Conservation (phyloP, 35 echinoderm and acorn worm genomes). For the Anneissia japonica region DNA sequence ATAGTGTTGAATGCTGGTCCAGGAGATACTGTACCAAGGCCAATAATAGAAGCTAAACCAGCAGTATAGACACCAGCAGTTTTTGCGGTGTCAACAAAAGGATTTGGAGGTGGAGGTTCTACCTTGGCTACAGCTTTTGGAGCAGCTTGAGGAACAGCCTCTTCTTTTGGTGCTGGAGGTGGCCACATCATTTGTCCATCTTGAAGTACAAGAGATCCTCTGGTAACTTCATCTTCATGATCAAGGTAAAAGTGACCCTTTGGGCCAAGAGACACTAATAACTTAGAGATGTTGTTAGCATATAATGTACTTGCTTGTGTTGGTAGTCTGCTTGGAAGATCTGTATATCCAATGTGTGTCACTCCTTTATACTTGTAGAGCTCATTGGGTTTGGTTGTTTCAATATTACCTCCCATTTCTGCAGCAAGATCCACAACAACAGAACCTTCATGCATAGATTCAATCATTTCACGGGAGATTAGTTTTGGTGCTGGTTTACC, state of each 20-base stretch:
- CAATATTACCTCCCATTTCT: constrained; percentile 94
- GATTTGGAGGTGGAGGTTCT: constrained; percentile 37
- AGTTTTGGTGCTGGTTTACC: constrained; percentile 89
- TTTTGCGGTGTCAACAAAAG: constrained; percentile 58
- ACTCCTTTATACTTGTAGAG: constrained; percentile 88
- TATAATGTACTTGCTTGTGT: constrained; percentile 96
- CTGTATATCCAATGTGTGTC: constrained; percentile 85
- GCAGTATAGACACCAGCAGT: constrained; percentile 64
- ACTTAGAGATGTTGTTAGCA: constrained; percentile 96
- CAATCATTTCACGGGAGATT: constrained; percentile 93
- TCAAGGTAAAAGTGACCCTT: constrained; percentile 90
- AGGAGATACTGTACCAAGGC: constrained; percentile 75
- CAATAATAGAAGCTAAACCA: constrained; percentile 60
- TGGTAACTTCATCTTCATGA: constrained; percentile 89
- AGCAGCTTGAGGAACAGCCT: constrained; percentile 33
- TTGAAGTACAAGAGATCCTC: constrained; percentile 84
- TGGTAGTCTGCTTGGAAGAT: constrained; percentile 86
- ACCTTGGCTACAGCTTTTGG: constrained; percentile 25
- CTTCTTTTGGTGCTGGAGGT: constrained; percentile 85
- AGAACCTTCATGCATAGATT: constrained; percentile 94
- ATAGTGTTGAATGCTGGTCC: constrained; percentile 75
- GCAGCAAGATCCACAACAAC: constrained; percentile 93
- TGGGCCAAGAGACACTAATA: constrained; percentile 78
- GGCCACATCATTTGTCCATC: constrained; percentile 96
- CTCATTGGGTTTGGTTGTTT: constrained; percentile 89